Evolutionary conservation across 2,888 invertebrate genomes (phyloP).

Genomic region (Tetragnatha montana): DNA sequence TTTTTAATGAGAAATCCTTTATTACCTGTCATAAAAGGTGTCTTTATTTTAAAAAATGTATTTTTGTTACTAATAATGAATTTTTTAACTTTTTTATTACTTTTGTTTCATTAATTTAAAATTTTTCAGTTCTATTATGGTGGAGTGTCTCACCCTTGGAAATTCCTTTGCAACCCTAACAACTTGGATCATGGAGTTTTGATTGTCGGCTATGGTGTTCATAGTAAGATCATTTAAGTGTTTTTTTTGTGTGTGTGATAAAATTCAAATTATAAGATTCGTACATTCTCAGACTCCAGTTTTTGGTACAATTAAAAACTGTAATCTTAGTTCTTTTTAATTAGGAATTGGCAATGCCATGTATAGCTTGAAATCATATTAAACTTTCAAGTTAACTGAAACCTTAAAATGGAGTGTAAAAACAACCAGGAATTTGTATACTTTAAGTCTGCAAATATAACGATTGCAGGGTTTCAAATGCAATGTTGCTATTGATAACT

Average conservation of each 20-base stretch:
- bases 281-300: too few species aligned
- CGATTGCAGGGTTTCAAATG: too few species aligned
- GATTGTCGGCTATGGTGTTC: constrained; percentile 92
- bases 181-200: constrained; percentile 95
- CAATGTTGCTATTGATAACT: too few species aligned
- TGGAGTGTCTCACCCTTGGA: constrained; percentile 94
- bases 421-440: too few species aligned
- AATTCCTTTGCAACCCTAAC: constrained; percentile 85
- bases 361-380: too few species aligned
- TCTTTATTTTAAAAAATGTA: not conserved
- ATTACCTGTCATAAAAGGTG: constrained; percentile 16
- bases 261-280: not conserved
- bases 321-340: too few species aligned
- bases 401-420: too few species aligned
- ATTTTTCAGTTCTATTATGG: constrained; percentile 88
- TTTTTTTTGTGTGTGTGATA: not conserved
- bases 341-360: too few species aligned
- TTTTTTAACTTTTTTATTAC: not conserved
- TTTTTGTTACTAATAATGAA: too few species aligned
- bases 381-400: too few species aligned
- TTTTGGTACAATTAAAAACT: too few species aligned
- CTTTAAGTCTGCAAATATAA: too few species aligned
- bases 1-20: not conserved
- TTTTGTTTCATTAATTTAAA: not conserved
- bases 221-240: constrained; percentile 76